These are phyloP conservation scores for Aphelinus atriplicis DNA, from an alignment of 1,140 invertebrate species.

Conservation along the genomic window DNA sequence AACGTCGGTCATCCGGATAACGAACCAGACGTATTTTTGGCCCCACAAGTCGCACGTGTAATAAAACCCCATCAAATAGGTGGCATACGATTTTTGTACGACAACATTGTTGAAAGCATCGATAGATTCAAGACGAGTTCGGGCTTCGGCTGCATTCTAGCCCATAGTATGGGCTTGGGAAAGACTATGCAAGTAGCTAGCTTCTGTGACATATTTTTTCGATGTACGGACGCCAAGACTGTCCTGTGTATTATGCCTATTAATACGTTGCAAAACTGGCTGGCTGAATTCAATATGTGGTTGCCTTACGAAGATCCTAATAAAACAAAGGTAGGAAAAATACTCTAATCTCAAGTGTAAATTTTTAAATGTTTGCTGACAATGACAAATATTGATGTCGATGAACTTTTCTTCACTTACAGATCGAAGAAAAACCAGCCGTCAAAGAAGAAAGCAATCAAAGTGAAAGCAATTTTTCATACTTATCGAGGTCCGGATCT, in stretches of 20 bases:
- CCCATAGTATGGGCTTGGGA: slow-evolving; percentile 99
- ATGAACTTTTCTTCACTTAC: slow-evolving; percentile 19
- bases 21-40: slow-evolving; percentile 93
- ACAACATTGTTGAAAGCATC: slow-evolving; percentile 94
- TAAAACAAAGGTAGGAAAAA: slow-evolving; percentile 36
- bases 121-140: slow-evolving; percentile 87
- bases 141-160: slow-evolving; percentile 97
- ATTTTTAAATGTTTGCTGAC: slow-evolving; percentile 48
- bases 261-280: slow-evolving; percentile 99
- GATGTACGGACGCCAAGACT: slow-evolving; percentile 87
- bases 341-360: neutral
- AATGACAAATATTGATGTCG: slow-evolving; percentile 42
- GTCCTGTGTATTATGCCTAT: slow-evolving; percentile 98
- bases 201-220: slow-evolving; percentile 95
- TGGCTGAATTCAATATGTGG: slow-evolving; percentile 98
- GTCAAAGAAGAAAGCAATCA: slow-evolving; percentile 46
- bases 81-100: slow-evolving; percentile 94
- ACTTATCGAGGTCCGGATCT: slow-evolving; percentile 42
- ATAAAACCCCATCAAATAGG: slow-evolving; percentile 98
- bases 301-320: slow-evolving; percentile 71
- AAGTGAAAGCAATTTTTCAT: slow-evolving; percentile 48
- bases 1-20: slow-evolving; percentile 95
- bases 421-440: slow-evolving; percentile 56
- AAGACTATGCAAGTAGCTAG: slow-evolving; percentile 97
- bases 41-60: slow-evolving; percentile 89